A percentile compares a stretch with the other conserved stretches of the same genome.
Evolutionary conservation across 2,797 vertebrate genomes (phyloP).

Genomic region (Pogonophryne albipinna): DNA sequence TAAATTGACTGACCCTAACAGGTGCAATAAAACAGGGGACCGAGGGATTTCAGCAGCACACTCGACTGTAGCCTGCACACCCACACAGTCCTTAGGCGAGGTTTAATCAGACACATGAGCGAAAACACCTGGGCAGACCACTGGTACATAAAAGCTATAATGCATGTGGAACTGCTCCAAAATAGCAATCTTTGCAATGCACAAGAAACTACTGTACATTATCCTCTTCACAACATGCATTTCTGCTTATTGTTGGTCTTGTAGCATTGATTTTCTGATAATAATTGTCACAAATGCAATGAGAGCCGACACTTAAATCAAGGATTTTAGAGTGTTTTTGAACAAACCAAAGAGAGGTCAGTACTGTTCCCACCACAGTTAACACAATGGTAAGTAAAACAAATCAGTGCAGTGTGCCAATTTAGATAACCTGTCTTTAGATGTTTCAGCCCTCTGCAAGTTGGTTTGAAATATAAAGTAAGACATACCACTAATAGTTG

Average conservation of each 20-base stretch:
- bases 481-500: slow-evolving; percentile 14
- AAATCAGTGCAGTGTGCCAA: neutral
- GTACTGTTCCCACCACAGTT: neutral
- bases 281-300: neutral
- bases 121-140: slow-evolving; percentile 66
- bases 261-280: slow-evolving; percentile 20
- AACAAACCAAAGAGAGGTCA: slow-evolving; percentile 13
- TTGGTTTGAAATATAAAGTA: slow-evolving; percentile 19
- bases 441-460: slow-evolving; percentile 6
- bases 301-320: slow-evolving; percentile 17
- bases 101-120: slow-evolving; percentile 70
- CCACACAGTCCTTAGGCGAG: slow-evolving; percentile 68
- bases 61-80: slow-evolving; percentile 51
- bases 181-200: slow-evolving; percentile 42
- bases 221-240: slow-evolving; percentile 17
- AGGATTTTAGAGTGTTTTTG: slow-evolving; percentile 14
- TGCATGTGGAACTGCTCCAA: slow-evolving; percentile 38
- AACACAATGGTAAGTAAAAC: slow-evolving; percentile 19
- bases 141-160: slow-evolving; percentile 40
- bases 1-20: slow-evolving; percentile 71
- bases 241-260: slow-evolving; percentile 4
- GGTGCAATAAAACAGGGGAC: slow-evolving; percentile 67
- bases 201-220: slow-evolving; percentile 12
- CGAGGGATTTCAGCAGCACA: slow-evolving; percentile 63
- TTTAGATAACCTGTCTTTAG: neutral